A percentile compares a stretch with the other conserved stretches of the same genome.
Evolutionary conservation across 2,888 invertebrate genomes (phyloP).

Genomic region (Cactoblastis cactorum): DNA sequence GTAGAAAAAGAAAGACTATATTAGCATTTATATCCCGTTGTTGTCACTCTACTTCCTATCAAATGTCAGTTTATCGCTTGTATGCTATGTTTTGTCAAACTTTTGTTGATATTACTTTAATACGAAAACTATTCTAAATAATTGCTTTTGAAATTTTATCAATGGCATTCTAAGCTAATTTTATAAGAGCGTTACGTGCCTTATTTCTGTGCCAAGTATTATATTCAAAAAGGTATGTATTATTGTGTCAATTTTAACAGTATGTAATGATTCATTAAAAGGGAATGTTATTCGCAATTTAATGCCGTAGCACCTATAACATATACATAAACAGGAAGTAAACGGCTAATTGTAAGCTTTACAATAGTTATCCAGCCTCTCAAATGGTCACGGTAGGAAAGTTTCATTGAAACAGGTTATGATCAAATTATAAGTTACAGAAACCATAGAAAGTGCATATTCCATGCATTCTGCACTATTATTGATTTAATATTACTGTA

Average conservation of each 20-base stretch:
- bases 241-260: conserved; percentile 41
- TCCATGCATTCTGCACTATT: conserved; percentile 20
- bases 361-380: conserved; percentile 9
- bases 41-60: conserved; percentile 35
- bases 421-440: conserved; percentile 30
- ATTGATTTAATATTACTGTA: conserved; percentile 14
- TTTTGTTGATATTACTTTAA: conserved; percentile 69
- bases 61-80: conserved; percentile 54
- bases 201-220: conserved; percentile 29
- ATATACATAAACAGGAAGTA: conserved; percentile 53
- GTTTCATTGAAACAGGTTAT: conserved; percentile 45
- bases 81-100: conserved; percentile 55
- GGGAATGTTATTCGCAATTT: conserved; percentile 65
- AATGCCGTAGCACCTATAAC: conserved; percentile 50
- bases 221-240: conserved; percentile 43
- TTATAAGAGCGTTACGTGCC: conserved; percentile 28
- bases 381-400: conserved; percentile 24
- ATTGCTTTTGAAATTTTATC: conserved; percentile 44
- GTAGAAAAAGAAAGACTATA: conserved; percentile 23
- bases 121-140: conserved; percentile 44
- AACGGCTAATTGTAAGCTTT: conserved; percentile 6
- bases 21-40: conserved; percentile 25
- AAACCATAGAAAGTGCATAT: conserved; percentile 40
- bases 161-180: conserved; percentile 47
- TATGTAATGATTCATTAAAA: conserved; percentile 70